These are phyloP conservation scores for Galeopsomyia nigrocyanea DNA, from an alignment of 2,888 invertebrate species.

Conservation along the genomic window DNA sequence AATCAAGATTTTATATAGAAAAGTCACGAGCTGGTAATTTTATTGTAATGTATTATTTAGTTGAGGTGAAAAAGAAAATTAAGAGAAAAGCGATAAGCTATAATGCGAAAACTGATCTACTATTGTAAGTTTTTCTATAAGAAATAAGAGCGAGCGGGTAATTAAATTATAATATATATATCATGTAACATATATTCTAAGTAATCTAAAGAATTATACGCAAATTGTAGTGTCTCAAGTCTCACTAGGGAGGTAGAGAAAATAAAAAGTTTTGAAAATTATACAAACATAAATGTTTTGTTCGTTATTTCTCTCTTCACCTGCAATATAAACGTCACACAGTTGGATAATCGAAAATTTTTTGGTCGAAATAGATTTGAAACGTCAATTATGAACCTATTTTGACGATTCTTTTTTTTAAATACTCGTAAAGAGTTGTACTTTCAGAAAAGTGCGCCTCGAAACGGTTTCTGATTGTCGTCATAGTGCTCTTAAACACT, in stretches of 20 bases:
- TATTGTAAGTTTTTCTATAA: constrained; percentile 58
- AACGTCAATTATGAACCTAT: too few species aligned
- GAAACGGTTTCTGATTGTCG: too few species aligned
- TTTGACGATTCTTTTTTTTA: too few species aligned
- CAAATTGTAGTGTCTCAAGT: constrained; percentile 65
- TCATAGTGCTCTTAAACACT: too few species aligned
- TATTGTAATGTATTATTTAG: constrained; percentile 38
- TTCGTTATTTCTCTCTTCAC: too few species aligned
- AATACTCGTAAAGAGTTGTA: too few species aligned
- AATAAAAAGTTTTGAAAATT: constrained; percentile 60
- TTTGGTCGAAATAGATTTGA: too few species aligned
- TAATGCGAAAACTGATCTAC: constrained; percentile 49
- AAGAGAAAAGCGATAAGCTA: constrained; percentile 13
- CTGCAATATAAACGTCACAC: too few species aligned
- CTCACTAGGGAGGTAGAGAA: constrained; percentile 65
- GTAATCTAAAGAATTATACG: constrained; percentile 62
- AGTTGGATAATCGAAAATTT: too few species aligned
- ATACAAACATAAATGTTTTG: constrained; percentile 46
- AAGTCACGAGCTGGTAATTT: constrained; percentile 43
- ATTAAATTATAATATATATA: constrained; percentile 49
- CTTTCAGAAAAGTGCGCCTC: too few species aligned
- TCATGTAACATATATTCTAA: constrained; percentile 54
- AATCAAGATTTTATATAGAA: constrained; percentile 49
- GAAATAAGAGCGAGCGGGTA: constrained; percentile 51
- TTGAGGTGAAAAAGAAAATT: constrained; percentile 27